These are phyloP conservation scores for Caenorhabditis zanzibari DNA, from an alignment of 2,888 invertebrate genomes.

Conservation along the genomic window DNA sequence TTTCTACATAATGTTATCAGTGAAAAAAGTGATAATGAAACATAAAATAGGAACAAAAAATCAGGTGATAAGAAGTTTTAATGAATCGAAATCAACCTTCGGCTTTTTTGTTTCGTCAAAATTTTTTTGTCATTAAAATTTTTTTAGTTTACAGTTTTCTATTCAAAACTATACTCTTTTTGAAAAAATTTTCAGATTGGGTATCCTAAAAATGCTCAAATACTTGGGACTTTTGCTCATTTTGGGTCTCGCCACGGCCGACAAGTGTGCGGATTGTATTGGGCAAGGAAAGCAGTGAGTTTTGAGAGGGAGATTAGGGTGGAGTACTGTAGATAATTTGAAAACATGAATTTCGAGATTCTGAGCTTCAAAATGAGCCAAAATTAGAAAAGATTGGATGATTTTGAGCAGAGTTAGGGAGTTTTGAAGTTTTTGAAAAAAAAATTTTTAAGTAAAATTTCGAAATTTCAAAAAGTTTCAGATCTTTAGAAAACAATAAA, in stretches of 20 bases:
- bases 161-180: conserved; percentile 16
- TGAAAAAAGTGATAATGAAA: not conserved
- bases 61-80: conserved; percentile 38
- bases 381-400: not conserved
- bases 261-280: conserved; percentile 49
- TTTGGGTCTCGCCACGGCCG: conserved; percentile 39
- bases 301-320: not conserved
- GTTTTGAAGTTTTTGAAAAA: not conserved
- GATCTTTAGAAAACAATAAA: no score
- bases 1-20: conserved; percentile 6
- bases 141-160: not conserved
- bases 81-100: not conserved
- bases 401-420: not conserved
- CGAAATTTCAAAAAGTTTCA: no score
- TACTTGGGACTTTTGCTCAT: not conserved
- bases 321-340: not conserved
- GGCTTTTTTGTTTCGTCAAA: not conserved
- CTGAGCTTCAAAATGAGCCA: not conserved
- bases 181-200: no score
- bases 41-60: conserved; percentile 27
- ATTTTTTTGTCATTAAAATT: not conserved
- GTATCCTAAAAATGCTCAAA: conserved; percentile 4
- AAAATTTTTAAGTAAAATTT: not conserved
- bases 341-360: not conserved
- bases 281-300: conserved; percentile 56